Conservation (phyloP, 2,888 invertebrate species). For the Lepidochrysops patricia region DNA sequence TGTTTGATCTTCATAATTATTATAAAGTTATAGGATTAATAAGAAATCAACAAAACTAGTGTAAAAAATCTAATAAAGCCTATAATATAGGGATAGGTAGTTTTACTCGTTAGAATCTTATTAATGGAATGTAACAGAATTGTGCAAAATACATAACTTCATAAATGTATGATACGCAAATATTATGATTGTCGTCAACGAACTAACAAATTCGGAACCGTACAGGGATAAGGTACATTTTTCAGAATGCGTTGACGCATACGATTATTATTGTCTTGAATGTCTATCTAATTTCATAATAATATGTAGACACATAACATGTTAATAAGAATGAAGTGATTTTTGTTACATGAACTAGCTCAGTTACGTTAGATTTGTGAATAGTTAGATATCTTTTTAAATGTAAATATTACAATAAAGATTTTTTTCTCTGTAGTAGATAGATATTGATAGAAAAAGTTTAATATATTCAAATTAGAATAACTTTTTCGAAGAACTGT, state of each 20-base stretch:
- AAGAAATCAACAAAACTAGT: conserved; percentile 42
- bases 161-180: background rate
- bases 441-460: conserved; percentile 48
- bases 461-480: conserved; percentile 65
- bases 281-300: conserved; percentile 22
- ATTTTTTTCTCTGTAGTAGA: conserved; percentile 40
- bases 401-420: conserved; percentile 53
- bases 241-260: conserved; percentile 35
- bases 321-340: conserved; percentile 62
- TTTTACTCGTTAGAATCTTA: conserved; percentile 28
- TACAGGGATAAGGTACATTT: conserved; percentile 65
- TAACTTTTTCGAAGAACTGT: conserved; percentile 62
- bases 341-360: conserved; percentile 50
- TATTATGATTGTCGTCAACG: conserved; percentile 11
- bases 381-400: conserved; percentile 54
- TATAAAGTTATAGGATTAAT: conserved; percentile 48
- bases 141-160: conserved; percentile 4
- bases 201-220: conserved; percentile 70
- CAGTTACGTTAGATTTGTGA: conserved; percentile 55
- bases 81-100: conserved; percentile 28
- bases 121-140: conserved; percentile 18
- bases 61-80: conserved; percentile 43
- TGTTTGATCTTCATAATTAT: conserved; percentile 55
- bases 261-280: background rate
- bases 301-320: conserved; percentile 35